Evolutionary conservation across 2,888 invertebrate species (phyloP).

Genomic region (Euproctis similis): DNA sequence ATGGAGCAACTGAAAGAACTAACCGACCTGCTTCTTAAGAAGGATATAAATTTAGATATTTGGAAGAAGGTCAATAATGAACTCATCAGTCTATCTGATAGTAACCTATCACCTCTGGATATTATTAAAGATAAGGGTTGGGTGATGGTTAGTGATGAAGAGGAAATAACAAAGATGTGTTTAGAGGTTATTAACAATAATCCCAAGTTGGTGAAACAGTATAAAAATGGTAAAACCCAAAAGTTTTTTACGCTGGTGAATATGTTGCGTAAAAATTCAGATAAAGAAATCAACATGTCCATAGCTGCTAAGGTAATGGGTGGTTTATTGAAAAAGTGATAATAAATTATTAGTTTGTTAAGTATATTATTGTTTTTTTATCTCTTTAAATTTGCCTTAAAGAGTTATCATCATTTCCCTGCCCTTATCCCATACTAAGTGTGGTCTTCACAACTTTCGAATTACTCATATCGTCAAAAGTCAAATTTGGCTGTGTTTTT

Average conservation of each 20-base stretch:
- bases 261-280: conserved; percentile 73
- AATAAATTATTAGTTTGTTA: conserved; percentile 18
- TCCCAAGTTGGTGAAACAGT: conserved; percentile 79
- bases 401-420: too few relatives aligned
- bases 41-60: conserved; percentile 78
- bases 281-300: conserved; percentile 81
- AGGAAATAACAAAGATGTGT: conserved; percentile 78
- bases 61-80: conserved; percentile 60
- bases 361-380: conserved; percentile 17
- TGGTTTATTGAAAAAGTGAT: conserved; percentile 73
- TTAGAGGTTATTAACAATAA: conserved; percentile 77
- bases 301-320: conserved; percentile 77
- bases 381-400: too few relatives aligned
- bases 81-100: conserved; percentile 37
- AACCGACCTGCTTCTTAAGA: conserved; percentile 75
- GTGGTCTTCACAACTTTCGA: too few relatives aligned
- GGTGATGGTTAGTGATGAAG: conserved; percentile 77
- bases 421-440: too few relatives aligned
- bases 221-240: conserved; percentile 81
- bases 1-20: conserved; percentile 76
- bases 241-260: conserved; percentile 80
- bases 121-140: conserved; percentile 80
- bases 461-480: too few relatives aligned
- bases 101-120: conserved; percentile 36
- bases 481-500: too few relatives aligned